Conservation (phyloP, 2,888 invertebrate genomes). For the Drosophila pullipes region DNA sequence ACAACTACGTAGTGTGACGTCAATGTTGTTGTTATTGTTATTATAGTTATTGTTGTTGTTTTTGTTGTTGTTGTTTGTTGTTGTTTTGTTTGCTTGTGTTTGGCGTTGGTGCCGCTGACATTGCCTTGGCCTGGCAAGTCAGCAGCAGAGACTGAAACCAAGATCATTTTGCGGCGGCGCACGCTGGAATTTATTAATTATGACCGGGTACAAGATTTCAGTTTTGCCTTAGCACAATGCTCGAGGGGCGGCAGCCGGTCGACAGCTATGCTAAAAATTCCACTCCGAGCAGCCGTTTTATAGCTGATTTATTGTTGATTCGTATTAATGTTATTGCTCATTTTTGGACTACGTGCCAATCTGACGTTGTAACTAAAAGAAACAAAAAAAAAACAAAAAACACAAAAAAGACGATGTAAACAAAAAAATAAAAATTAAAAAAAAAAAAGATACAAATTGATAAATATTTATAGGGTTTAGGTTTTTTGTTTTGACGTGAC, state of each 20-base stretch:
- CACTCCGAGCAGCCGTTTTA: constrained; percentile 63
- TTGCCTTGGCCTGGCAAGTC: constrained; percentile 54
- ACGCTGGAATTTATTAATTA: constrained; percentile 80
- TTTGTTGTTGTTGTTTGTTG: constrained; percentile 29
- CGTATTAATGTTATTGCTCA: constrained; percentile 66
- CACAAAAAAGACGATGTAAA: neutral
- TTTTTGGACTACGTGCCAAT: constrained; percentile 63
- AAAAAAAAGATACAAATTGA: constrained; percentile 44
- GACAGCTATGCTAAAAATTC: constrained; percentile 68
- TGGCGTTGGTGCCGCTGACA: constrained; percentile 46
- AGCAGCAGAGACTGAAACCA: constrained; percentile 29
- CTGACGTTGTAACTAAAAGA: constrained; percentile 42
- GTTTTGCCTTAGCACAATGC: constrained; percentile 21
- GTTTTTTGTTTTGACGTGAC: constrained; percentile 68
- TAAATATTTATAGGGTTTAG: constrained; percentile 72
- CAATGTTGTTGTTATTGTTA: constrained; percentile 65
- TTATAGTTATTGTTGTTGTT: constrained; percentile 16
- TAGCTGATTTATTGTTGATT: constrained; percentile 71
- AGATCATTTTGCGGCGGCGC: constrained; percentile 67
- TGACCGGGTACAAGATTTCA: constrained; percentile 50
- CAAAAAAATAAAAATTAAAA: constrained; percentile 9
- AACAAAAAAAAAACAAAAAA: constrained; percentile 1
- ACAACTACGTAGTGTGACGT: constrained; percentile 62
- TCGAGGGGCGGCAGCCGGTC: constrained; percentile 13
- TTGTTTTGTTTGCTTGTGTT: constrained; percentile 53